These are phyloP conservation scores for Drosophila novamexicana DNA, from an alignment of 1,140 invertebrate species.

Conservation along the genomic window DNA sequence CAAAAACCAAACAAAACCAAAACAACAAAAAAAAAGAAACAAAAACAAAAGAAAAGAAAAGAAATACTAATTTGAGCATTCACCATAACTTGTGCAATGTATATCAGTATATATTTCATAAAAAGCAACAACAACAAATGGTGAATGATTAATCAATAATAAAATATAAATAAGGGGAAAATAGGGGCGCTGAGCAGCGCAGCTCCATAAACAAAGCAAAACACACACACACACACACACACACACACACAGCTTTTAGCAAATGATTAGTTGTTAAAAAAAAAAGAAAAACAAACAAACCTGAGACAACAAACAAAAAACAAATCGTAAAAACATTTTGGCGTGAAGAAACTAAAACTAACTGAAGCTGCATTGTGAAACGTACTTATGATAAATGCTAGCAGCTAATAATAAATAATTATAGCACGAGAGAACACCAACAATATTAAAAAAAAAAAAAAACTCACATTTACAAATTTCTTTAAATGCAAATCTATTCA, in stretches of 20 bases:
- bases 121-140: constrained; percentile 19
- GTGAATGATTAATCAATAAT: constrained; percentile 23
- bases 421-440: constrained; percentile 33
- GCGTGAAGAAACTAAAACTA: background rate
- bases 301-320: background rate
- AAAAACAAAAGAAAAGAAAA: background rate
- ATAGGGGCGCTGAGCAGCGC: constrained; percentile 16
- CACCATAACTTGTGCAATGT: constrained; percentile 31
- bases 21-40: background rate
- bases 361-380: constrained; percentile 72
- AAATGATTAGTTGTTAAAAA: constrained; percentile 51
- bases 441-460: constrained; percentile 16
- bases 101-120: constrained; percentile 44
- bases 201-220: constrained; percentile 18
- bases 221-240: constrained; percentile 26
- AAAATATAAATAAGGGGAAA: constrained; percentile 19
- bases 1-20: background rate
- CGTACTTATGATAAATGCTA: constrained; percentile 81
- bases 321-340: constrained; percentile 3
- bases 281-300: constrained; percentile 17
- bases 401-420: constrained; percentile 51
- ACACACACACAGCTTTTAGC: constrained; percentile 57
- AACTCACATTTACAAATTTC: background rate
- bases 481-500: constrained; percentile 13
- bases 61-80: constrained; percentile 22